Base-by-base conservation (phyloP, 2,888 invertebrate genomes). In the Melipona beecheii region DNA sequence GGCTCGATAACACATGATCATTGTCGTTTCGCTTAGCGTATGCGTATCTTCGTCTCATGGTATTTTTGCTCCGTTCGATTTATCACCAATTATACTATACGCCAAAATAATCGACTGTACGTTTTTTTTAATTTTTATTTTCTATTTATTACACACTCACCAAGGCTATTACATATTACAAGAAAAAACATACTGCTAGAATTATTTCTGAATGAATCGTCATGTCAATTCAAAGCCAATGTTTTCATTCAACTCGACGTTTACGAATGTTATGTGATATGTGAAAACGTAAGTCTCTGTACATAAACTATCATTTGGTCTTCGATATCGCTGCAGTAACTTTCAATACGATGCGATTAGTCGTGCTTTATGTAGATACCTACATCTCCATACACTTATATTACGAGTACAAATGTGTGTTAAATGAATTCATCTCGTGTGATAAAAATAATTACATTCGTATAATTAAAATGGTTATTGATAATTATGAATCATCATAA, bases 1-100 rank as follows among this genome's bases (percentile, higher is more conserved):
- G 58, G 62, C 73, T 75, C 65, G 68, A 71, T 69, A 71, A 86
- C 89, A 81, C 80, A 83, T 89, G 88, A 88, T 76, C 75, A 50
- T 68, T 56, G 62, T 54, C 66, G 49, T 58, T 17, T 64, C 24
- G n/a, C 31, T 52, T 21, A 43, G 5, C 50, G 27, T 31, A 70
- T 24, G 52, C 58, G 56, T 43, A n/a, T n/a, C 56, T 54, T 70
- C 54, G 31, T 54, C 68, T 54, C 72, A 19, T 62, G 17, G 36
- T 31, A 49, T 71, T 52, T 24, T 66, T 49, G 24, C 11, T 24
- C 49, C 21, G 50, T 9, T 19, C n/a, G n/a, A 31, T 54, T 66
- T n/a, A n/a, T 70, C 70, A 49, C 24, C 54, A 52, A 64, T 78
- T 21, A 65, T 36, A 17, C 36, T 56, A 17, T 15, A 15, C 24